Evolutionary conservation across 1,140 invertebrate species (phyloP), one percentile per base, ranked within the genome.

Genomic region (Drosophila pandora): DNA sequence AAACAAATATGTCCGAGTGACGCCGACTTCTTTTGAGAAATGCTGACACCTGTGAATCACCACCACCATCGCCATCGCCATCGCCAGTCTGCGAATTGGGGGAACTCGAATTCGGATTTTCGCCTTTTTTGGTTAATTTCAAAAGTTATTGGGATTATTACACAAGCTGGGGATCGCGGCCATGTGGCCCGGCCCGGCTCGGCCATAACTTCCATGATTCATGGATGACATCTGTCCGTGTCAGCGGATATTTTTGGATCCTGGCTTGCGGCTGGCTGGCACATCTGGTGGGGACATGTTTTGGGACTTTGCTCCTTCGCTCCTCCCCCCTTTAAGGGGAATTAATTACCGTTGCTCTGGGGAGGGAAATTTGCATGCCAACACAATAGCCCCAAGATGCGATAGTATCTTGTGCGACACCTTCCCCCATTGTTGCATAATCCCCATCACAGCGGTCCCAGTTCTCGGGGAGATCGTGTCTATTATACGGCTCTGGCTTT

Each of bases 121-220:
- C 30, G 17, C 79, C 79, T 60, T 77, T 61, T 73, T 73, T 82
- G 79, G 79, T 54, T 45, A 77, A 73, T 60, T 76, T 45, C 32
- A 43, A 55, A 60, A 68, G 57, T 43, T 58, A 65, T 76, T 71
- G 30, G 23, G 47, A 64, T 49, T 76, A 60, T 80, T 74, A 56
- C 70, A 73, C 52, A 28, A 69, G 32, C 52, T 47, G 1, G 4
- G 9, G 32, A 7, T 32, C 9, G 39, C 39, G 41, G 17, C 41
- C 41, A 43, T 43, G 41, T 43, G 41, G 41, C 3, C 25, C 25
- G 41, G 41, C 17, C 17, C 17, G 17, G 41, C 17, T 1, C 17
- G 17, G 17, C 41, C 41, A 43, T n/a, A 41, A n/a, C 10, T 52
- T 28, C 10, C 13, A 52, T 55, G 63, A 68, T 43, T 59, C 65